Base-by-base conservation (phyloP, 2,797 vertebrate species). In the Chanos chanos region DNA sequence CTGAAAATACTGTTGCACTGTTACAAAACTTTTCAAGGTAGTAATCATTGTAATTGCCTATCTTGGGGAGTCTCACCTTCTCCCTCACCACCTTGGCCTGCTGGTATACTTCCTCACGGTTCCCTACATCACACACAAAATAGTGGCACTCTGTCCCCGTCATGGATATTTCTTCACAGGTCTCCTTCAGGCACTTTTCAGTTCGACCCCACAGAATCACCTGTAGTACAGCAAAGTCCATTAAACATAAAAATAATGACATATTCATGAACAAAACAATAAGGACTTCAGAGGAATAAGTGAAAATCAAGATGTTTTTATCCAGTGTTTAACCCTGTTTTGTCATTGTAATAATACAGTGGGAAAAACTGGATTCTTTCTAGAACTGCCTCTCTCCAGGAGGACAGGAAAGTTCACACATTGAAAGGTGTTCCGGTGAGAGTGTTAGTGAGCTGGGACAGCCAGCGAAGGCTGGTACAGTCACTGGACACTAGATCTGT, bases 141-240 rank as follows among this genome's bases (percentile, higher is more conserved):
- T 98, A 98, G 74, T 95, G 89, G 76, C 96, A 97, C 75, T 99
- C 97, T 0, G 93, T 92, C 55, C 97, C 97, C 72, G 91, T 89
- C 74, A 84, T 82, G 51, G 81, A 81, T 66, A 99, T 95, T 82
- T 97, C 96, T 60, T 95, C 93, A 0, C 84, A 83, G 0, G 96
- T 92, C 77, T 97, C 95, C 79, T 92, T 94, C 49, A 99, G 91
- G 74, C 93, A 96, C 49, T 91, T 95, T 79, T 99, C 96, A 0
- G 96, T 99, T 48, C 97, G 89, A 40, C 97, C 97, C 96, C 96
- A 99, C 60, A 99, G 79, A 81, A 99, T 92, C 51, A 99, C 91
- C 97, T 98, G 61, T 50, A 40, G 12, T 40, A 22, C 40, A 40
- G n/a, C n/a, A n/a, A n/a, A n/a, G n/a, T n/a, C n/a, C n/a, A n/a